These are phyloP conservation scores for Amblyopsis rosae DNA, from an alignment of 2,113 vertebrate species.

Conservation along the genomic window DNA sequence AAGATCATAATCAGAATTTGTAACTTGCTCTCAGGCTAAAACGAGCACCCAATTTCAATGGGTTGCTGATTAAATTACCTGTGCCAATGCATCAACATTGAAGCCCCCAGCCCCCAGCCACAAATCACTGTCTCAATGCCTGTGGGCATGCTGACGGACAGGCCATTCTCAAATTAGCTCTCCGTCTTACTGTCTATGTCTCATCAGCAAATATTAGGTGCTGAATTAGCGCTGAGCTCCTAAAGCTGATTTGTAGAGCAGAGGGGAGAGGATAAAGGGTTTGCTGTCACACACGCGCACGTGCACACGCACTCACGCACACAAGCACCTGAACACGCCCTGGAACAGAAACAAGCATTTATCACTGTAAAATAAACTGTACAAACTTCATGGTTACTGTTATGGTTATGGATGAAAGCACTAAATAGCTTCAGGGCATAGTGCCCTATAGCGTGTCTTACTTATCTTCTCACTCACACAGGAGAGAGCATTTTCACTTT, in stretches of 20 bases:
- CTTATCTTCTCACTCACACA: background rate
- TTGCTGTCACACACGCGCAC: conserved; percentile 17
- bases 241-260: conserved; percentile 51
- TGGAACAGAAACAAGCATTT: too few relatives aligned
- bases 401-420: too few relatives aligned
- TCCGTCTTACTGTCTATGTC: conserved; percentile 47
- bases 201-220: conserved; percentile 62
- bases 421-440: too few relatives aligned
- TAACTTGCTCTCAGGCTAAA: conserved; percentile 35
- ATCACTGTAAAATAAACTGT: too few relatives aligned
- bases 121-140: conserved; percentile 34
- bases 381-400: too few relatives aligned
- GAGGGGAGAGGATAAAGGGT: conserved; percentile 49
- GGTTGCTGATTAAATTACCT: conserved; percentile 61
- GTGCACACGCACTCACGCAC: conserved; percentile 14
- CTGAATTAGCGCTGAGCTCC: conserved; percentile 56
- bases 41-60: conserved; percentile 43
- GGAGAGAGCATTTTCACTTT: background rate
- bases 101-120: conserved; percentile 9
- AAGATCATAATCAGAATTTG: too few relatives aligned
- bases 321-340: background rate
- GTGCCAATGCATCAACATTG: conserved; percentile 26
- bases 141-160: conserved; percentile 20
- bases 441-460: too few relatives aligned
- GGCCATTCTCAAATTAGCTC: conserved; percentile 31